Conservation (phyloP, 2,113 vertebrate species). For the Marmota flaviventris region DNA sequence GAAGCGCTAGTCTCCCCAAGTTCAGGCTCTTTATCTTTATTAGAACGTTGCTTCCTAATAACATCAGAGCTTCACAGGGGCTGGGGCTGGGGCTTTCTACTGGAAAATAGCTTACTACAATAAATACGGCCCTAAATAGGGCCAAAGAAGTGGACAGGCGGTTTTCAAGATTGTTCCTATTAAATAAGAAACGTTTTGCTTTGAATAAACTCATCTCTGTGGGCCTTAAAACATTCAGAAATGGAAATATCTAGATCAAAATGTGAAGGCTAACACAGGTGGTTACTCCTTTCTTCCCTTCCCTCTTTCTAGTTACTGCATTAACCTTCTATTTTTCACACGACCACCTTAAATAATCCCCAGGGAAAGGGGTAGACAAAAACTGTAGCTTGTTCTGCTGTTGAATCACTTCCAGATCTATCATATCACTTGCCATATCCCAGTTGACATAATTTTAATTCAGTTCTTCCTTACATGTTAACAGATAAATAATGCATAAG, state of each 20-base stretch:
- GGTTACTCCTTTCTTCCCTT: slow-evolving; percentile 60
- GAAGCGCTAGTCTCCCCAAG: not conserved
- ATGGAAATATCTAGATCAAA: slow-evolving; percentile 57
- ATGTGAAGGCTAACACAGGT: slow-evolving; percentile 72
- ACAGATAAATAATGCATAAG: slow-evolving; percentile 92
- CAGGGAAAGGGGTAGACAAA: slow-evolving; percentile 62
- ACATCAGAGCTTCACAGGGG: slow-evolving; percentile 20
- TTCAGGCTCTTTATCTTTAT: not conserved
- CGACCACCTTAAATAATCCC: slow-evolving; percentile 82
- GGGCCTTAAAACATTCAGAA: slow-evolving; percentile 58
- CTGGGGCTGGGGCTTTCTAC: not conserved
- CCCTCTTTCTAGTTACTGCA: slow-evolving; percentile 71
- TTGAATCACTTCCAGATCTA: slow-evolving; percentile 85
- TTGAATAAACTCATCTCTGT: slow-evolving; percentile 1
- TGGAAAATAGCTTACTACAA: not conserved
- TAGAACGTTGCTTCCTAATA: not conserved
- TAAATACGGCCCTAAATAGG: not conserved
- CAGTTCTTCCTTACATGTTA: slow-evolving; percentile 84
- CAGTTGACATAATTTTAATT: slow-evolving; percentile 86
- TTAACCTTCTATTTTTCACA: slow-evolving; percentile 77
- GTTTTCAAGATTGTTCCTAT: slow-evolving; percentile 44
- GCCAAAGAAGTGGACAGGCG: not conserved
- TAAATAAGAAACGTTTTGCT: slow-evolving; percentile 35
- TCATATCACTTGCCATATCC: slow-evolving; percentile 86
- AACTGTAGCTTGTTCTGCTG: slow-evolving; percentile 85